Evolutionary conservation across 2,113 vertebrate species (phyloP), one percentile per base, ranked within the genome.

Genomic region (Pipra filicauda): DNA sequence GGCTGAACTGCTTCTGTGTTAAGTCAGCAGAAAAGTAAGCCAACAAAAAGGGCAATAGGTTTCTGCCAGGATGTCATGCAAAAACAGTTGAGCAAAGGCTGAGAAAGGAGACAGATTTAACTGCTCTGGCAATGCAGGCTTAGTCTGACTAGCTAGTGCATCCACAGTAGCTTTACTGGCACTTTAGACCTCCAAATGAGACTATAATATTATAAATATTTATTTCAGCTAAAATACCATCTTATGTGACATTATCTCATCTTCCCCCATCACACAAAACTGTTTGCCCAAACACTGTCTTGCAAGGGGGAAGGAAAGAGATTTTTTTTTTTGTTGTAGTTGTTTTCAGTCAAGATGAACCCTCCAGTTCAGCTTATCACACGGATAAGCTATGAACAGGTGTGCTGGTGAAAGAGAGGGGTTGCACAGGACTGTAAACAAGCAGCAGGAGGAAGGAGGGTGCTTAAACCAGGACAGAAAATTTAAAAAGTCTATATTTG

Each of bases 21-120:
- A 95, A 97, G 94, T 97, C 95, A 97, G 96, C 96, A 96, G 91
- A 96, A 97, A 97, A 91, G 21, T 5, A 81, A 87, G 95, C 96
- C 96, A 97, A 96, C 69, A 91, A 91, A 95, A 96, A 96, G 94
- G 74, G 83, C 83, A 91, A 67, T 84, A 86, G 91, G 76, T 71
- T 95, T 95, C 57, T 93, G 79, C 57, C 0, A 5, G 80, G 93
- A 95, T 91, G 76, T 95, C 80, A 67, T 35, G 75, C 84, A 91
- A 91, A 94, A 95, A 43, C 65, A 73, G 72, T 77, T 12, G 51
- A 94, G 83, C 58, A 55, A 9, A 91, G 95, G 30, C 76, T 92
- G 80, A 83, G 86, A 93, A 74, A 89, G 79, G 35, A 86, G 92
- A 87, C 51, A 62, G 51, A 66, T 85, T 72, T 23, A 75, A 78